Evolutionary conservation across 2,113 vertebrate species (phyloP).

Genomic region (Nothoprocta perdicaria): DNA sequence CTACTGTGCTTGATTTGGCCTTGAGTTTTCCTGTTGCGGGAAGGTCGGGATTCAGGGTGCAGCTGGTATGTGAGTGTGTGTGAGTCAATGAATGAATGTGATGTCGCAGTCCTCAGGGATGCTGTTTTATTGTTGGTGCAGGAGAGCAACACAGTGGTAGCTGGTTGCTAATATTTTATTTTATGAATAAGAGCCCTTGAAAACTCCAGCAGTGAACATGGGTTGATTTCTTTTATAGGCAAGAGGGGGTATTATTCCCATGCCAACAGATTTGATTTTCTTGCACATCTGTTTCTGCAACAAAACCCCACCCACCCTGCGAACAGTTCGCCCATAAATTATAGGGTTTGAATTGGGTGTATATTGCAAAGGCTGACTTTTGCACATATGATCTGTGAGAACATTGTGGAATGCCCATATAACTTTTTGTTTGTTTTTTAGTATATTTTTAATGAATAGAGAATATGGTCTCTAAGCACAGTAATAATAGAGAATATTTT

Average conservation of each 20-base stretch:
- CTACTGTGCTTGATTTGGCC: conserved; percentile 6
- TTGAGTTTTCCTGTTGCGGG: conserved; percentile 41
- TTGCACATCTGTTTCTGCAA: conserved; percentile 76
- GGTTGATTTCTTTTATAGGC: conserved; percentile 72
- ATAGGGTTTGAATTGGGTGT: conserved; percentile 67
- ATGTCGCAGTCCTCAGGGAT: conserved; percentile 45
- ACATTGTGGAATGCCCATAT: conserved; percentile 68
- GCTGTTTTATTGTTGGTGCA: conserved; percentile 70
- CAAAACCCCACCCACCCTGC: conserved; percentile 45
- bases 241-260: conserved; percentile 69
- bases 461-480: conserved; percentile 66
- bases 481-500: conserved; percentile 71
- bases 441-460: conserved; percentile 71
- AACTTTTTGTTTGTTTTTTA: conserved; percentile 67
- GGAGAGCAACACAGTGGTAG: conserved; percentile 56
- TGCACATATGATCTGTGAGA: conserved; percentile 61
- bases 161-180: conserved; percentile 70
- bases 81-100: not conserved
- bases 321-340: conserved; percentile 76
- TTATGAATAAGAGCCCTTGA: conserved; percentile 71
- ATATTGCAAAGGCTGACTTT: conserved; percentile 67
- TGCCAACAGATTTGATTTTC: conserved; percentile 72
- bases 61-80: conserved; percentile 23
- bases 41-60: conserved; percentile 24
- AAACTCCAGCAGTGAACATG: conserved; percentile 66